Evolutionary conservation across 2,797 vertebrate species (phyloP), one percentile per base, ranked within the genome.

Genomic region (Chaunax sp.): DNA sequence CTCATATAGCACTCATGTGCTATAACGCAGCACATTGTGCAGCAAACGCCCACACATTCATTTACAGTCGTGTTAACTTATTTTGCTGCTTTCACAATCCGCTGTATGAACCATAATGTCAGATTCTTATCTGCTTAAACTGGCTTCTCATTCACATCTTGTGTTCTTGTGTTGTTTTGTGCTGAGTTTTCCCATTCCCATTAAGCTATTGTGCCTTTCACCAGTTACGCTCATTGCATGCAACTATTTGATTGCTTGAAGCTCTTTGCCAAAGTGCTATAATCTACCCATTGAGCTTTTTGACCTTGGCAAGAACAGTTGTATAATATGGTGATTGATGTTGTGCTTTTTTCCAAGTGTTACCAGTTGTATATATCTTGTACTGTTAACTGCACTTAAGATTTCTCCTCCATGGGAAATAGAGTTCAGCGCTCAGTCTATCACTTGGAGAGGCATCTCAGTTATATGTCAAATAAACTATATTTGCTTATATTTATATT

Each of bases 1-100:
- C 67, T 84, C 72, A 66, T 73, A 45, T 64, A 63, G 71, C 80
- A 49, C 64, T 75, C 44, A 23, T 75, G 75, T 73, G 68, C 75
- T 70, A 70, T 80, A 89, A 84, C 69, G 72, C 82, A 72, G 74
- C 64, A 67, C 80, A 70, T 74, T 83, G 76, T 85, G 86, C 82
- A 72, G 72, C 54, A 41, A 43, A 85, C 86, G 12, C 87, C 83
- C 81, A 82, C 86, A 2, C 72, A 1, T 20, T 49, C 15, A 56
- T 82, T 72, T 72, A 80, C 73, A 77, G 73, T 77, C 75, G 69
- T 64, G 65, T 70, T 64, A 75, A 78, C 72, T 86, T 81, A 70
- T 73, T 65, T 77, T 74, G 70, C 70, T 72, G 53, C 64, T 68
- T 69, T 58, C 69, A 58, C 40, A 61, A 43, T 71, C 50, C 28